Evolutionary conservation across 2,113 vertebrate species (phyloP), one percentile per base, ranked within the genome.

Genomic region (Pseudorectes ferrugineus): DNA sequence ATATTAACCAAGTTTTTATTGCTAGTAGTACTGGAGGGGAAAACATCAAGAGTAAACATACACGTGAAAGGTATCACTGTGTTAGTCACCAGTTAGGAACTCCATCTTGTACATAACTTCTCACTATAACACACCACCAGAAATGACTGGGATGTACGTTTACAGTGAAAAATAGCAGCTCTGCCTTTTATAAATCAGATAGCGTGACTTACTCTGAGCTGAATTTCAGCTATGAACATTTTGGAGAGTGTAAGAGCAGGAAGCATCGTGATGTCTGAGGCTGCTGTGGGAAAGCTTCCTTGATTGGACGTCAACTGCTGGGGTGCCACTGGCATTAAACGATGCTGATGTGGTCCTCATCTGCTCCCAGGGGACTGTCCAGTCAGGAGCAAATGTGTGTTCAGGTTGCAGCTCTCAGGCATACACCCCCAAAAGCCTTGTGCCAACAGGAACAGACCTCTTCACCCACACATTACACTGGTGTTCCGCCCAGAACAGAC

Each of bases 261-360:
- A 49, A 90, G 67, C 72, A n/a, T 16, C 4, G 6, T 15, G 9
- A 74, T 28, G 55, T 65, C 63, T 20, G 23, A 58, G 40, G 33
- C 33, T 2, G 4, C 68, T 33, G 54, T 21, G 28, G 36, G 26
- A 80, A 73, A 83, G 46, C 17, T 62, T 73, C 55, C 59, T 46
- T 0, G 5, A 43, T 13, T 40, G 57, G 63, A n/a, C 2, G 1
- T 29, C 72, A 76, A 1, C 31, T 62, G 43, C 57, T 62, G n/a
- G 29, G 42, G 3, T 9, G 16, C 28, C 42, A 33, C 43, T 28
- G 49, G 22, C 49, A 48, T 48, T 31, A 38, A 14, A 0, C 0
- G 0, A 42, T 2, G 6, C 49, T 68, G 54, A 31, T 2, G 3
- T 15, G 57, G 33, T 66, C 59, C 54, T 93, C 21, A 23, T 21